Percentiles rank a stretch among this genome's conserved stretches.
Conservation (phyloP, 2,888 invertebrate genomes). For the Hyposoter didymator region DNA sequence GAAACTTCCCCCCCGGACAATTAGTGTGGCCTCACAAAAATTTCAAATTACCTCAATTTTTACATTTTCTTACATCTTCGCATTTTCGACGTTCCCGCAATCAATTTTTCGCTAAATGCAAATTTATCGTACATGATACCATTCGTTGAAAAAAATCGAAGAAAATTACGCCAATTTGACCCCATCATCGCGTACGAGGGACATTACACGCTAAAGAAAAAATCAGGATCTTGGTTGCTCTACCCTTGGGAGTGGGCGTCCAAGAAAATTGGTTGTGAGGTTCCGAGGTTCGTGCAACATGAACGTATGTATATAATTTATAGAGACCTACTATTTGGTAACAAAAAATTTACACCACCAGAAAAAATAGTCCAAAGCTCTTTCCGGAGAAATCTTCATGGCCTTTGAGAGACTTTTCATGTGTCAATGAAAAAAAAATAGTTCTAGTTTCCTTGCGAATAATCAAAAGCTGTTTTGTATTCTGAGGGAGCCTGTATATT, state of each 20-base stretch:
- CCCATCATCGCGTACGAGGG: too few relatives aligned
- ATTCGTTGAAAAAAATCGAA: background rate
- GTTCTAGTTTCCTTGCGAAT: background rate
- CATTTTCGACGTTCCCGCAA: background rate
- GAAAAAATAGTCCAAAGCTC: background rate
- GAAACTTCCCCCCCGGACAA: background rate
- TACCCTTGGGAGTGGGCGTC: too few relatives aligned
- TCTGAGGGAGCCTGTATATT: constrained; percentile 10
- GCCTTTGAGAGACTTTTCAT: background rate
- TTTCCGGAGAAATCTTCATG: background rate
- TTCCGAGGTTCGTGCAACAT: background rate
- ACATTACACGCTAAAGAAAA: too few relatives aligned
- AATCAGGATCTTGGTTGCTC: too few relatives aligned
- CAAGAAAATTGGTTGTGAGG: too few relatives aligned
- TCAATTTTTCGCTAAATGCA: background rate
- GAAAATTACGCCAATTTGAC: background rate
- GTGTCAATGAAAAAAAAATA: background rate
- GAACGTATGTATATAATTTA: background rate
- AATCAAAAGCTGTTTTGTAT: background rate
- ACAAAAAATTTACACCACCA: background rate
- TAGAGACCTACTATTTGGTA: background rate
- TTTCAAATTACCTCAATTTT: background rate
- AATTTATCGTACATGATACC: background rate
- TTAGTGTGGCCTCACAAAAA: background rate
- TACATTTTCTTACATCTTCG: background rate